Percentiles rank a stretch among this genome's conserved stretches.
Evolutionary conservation across 2,888 invertebrate genomes (phyloP).

Genomic region (Thelaira solivaga): DNA sequence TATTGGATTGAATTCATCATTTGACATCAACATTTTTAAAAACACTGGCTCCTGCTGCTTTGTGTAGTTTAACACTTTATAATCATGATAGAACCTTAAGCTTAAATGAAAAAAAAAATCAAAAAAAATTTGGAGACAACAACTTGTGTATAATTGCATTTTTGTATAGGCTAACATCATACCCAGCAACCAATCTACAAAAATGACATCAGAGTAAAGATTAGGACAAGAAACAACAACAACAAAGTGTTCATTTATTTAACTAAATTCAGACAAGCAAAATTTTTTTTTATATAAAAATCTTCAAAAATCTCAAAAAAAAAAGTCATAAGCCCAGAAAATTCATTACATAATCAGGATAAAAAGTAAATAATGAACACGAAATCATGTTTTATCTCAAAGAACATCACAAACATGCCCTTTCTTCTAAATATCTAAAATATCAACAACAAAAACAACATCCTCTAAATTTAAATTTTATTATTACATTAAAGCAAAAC

Average conservation of each 20-base stretch:
- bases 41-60: conserved; percentile 61
- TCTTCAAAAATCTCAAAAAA: conserved; percentile 35
- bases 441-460: conserved; percentile 48
- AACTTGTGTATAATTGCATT: conserved; percentile 61
- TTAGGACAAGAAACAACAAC: conserved; percentile 18
- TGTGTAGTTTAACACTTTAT: conserved; percentile 61
- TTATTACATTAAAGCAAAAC: conserved; percentile 45
- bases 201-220: conserved; percentile 47
- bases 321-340: not conserved
- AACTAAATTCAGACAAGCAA: conserved; percentile 48
- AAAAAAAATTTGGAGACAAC: conserved; percentile 61
- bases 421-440: conserved; percentile 40
- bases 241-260: conserved; percentile 58
- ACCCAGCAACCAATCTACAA: not conserved
- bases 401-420: conserved; percentile 50
- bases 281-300: conserved; percentile 51
- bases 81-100: conserved; percentile 63
- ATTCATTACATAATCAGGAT: conserved; percentile 63
- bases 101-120: conserved; percentile 55
- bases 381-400: conserved; percentile 63
- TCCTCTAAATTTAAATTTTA: conserved; percentile 54
- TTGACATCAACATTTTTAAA: conserved; percentile 45
- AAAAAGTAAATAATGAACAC: conserved; percentile 52
- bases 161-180: conserved; percentile 48
- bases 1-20: conserved; percentile 46